Conservation (phyloP, 2,113 vertebrate genomes). For the Notarius lentiginosus region DNA sequence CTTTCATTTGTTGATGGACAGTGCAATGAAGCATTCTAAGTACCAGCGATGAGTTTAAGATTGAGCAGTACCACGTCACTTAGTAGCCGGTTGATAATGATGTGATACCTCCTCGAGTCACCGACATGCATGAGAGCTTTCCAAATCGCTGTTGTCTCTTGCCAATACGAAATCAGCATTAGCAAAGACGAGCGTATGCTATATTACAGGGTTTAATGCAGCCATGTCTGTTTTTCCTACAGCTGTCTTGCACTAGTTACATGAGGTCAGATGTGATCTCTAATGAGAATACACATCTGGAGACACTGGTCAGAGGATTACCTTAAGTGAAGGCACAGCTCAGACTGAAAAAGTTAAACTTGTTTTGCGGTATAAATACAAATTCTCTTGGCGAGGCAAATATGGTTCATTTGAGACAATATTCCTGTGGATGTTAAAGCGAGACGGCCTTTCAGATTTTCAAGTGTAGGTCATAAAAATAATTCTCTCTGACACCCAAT, state of each 20-base stretch:
- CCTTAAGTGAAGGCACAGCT: background rate
- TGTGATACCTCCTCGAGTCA: background rate
- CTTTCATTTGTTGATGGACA: conserved; percentile 5
- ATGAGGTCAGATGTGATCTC: background rate
- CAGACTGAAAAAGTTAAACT: background rate
- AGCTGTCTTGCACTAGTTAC: background rate
- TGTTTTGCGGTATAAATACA: background rate
- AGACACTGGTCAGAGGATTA: background rate
- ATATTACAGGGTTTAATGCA: background rate
- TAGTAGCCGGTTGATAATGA: background rate
- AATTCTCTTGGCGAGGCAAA: background rate
- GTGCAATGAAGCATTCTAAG: background rate
- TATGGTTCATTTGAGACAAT: background rate
- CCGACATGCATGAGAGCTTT: conserved; percentile 9
- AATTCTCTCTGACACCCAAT: too few species aligned
- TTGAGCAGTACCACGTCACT: background rate
- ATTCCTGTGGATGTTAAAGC: too few species aligned
- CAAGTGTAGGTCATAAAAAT: too few species aligned
- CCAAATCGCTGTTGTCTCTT: conserved; percentile 7
- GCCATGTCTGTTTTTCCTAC: conserved; percentile 4
- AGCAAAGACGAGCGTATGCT: background rate
- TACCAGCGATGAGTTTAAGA: background rate
- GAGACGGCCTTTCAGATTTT: too few species aligned
- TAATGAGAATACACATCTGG: conserved; percentile 15
- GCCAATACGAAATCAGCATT: conserved; percentile 7